Base-by-base conservation (phyloP, 1,140 invertebrate species). In the Drosophila micromelanica region DNA sequence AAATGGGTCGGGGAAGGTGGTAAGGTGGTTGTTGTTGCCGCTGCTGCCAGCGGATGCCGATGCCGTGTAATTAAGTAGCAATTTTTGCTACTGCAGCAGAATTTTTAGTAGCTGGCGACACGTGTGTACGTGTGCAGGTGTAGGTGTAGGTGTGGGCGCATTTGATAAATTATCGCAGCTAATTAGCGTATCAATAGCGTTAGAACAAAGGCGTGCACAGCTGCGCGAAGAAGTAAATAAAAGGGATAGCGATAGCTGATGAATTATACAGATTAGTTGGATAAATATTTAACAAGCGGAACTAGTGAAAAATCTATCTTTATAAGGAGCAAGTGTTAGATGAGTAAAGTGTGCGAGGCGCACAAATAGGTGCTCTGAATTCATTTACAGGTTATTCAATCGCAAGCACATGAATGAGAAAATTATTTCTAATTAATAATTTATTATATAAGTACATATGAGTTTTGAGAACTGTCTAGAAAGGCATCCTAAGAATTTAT, bases 101-200 rank as follows among this genome's bases (percentile, higher is more conserved):
- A 86, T 87, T 86, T 82, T 81, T 78, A 87, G 67, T 71, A 82
- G 78, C 49, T 62, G 38, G 13, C 61, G 30, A 61, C 40, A 69
- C 64, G 70, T 76, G 55, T 60, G 40, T 49, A n/a, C 30, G 43
- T 32, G 40, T 49, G 23, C 17, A 15, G 15, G 7, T 32, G 15
- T 11, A 13, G 32, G 43, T 30, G 17, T 43, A 27, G 3, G 40
- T 52, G 45, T 13, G 57, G 15, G 59, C 32, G 43, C 46, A 38
- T 48, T 67, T 81, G 78, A 81, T 81, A 82, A 87, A 87, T 86
- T 86, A 87, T 78, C 78, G 63, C 75, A 60, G 62, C 71, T 87
- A 86, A 86, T 86, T 86, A 86, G 78, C 82, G 82, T 86, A 87
- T 86, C 82, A 82, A 87, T 86, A 56, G 75, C 63, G 63, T 43